Conservation (phyloP, 2,797 vertebrate genomes). For the Pelobates cultripes region DNA sequence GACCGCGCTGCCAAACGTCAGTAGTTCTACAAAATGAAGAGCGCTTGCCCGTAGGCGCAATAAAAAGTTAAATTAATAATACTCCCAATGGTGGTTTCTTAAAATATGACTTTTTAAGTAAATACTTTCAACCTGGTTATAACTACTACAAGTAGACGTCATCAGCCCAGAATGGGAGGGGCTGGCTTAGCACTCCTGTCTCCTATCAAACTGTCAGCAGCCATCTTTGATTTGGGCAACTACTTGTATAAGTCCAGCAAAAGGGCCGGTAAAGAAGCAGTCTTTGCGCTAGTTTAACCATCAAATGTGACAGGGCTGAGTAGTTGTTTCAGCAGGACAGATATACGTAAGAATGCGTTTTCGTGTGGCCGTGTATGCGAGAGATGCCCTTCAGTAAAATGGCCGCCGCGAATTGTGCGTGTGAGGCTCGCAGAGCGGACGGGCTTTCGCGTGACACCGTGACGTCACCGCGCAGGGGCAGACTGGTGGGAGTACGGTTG, state of each 20-base stretch:
- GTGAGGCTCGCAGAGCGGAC: neutral
- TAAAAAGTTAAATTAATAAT: no score
- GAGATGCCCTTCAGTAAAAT: slow-evolving; percentile 10
- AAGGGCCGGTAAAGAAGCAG: no score
- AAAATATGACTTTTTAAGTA: no score
- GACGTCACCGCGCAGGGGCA: slow-evolving; percentile 33
- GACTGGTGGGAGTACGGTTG: slow-evolving; percentile 36
- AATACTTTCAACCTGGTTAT: neutral
- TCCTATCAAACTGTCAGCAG: neutral
- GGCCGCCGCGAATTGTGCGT: neutral
- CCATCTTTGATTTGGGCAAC: slow-evolving; percentile 29
- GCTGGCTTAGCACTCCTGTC: neutral
- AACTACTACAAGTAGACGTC: neutral
- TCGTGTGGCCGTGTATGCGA: no score
- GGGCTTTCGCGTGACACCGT: slow-evolving; percentile 24
- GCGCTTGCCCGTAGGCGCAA: no score
- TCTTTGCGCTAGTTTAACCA: no score
- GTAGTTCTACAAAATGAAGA: neutral
- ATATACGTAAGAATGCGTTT: no score
- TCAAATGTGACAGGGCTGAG: no score
- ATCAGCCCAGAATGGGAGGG: neutral
- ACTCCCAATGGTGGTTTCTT: no score
- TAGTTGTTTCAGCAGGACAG: no score
- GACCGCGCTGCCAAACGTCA: neutral
- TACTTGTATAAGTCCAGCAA: no score